Conservation (phyloP, 2,113 vertebrate species). For the Falcunculus frontatus region DNA sequence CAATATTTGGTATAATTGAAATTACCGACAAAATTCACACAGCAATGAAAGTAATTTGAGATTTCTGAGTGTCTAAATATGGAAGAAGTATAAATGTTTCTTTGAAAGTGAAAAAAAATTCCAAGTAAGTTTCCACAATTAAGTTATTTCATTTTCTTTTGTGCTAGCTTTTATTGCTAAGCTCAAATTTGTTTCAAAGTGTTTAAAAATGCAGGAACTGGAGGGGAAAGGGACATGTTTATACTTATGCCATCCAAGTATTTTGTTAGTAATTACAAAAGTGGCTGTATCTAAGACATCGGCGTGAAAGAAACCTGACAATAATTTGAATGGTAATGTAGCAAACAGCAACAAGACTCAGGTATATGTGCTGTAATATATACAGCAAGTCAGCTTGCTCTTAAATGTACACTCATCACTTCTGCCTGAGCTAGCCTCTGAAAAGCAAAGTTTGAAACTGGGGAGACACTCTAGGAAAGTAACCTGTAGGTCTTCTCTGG, state of each 20-base stretch:
- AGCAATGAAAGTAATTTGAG: not conserved
- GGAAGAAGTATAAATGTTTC: not conserved
- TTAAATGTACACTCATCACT: not conserved
- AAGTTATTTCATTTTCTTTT: conserved; percentile 8
- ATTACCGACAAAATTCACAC: not conserved
- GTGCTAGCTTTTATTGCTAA: not conserved
- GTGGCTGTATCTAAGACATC: not conserved
- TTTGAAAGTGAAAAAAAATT: not conserved
- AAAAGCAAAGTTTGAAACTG: not conserved
- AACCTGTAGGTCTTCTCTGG: not conserved
- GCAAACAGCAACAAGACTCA: not conserved
- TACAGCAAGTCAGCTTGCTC: not conserved
- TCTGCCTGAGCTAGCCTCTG: not conserved
- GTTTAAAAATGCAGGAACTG: not conserved
- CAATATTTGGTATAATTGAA: not conserved
- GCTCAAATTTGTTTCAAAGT: not conserved
- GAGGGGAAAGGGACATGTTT: not conserved
- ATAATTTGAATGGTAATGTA: not conserved
- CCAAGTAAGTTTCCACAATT: not conserved
- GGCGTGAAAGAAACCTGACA: not conserved
- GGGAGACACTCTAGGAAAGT: not conserved
- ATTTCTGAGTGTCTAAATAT: not conserved
- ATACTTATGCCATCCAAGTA: not conserved
- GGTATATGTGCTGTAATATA: not conserved
- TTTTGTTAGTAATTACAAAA: conserved; percentile 1